Conservation (phyloP, 2,113 vertebrate genomes). For the Mungos mungo region DNA sequence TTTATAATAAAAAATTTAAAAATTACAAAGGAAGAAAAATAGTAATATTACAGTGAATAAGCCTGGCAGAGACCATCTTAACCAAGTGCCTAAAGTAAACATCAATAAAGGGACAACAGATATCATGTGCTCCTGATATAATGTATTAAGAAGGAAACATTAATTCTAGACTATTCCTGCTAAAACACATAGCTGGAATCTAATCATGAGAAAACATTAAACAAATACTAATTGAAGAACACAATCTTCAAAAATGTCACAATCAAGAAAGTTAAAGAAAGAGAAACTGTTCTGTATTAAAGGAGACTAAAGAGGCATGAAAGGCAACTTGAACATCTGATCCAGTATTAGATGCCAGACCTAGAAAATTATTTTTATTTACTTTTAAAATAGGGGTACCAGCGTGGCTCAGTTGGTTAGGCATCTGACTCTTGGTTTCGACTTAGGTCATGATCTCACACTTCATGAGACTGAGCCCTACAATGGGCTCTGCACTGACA, state of each 20-base stretch:
- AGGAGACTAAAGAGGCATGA: background rate
- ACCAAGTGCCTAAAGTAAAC: background rate
- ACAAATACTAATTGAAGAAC: background rate
- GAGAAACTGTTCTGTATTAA: background rate
- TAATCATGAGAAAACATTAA: constrained; percentile 17
- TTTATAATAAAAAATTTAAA: no score
- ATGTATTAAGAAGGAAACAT: background rate
- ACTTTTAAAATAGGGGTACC: background rate
- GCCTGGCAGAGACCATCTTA: background rate
- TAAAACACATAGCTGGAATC: background rate
- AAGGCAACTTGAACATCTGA: background rate
- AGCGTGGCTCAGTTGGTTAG: no score
- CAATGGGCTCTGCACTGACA: no score
- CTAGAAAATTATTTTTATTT: background rate
- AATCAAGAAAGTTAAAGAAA: constrained; percentile 8
- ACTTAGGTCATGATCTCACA: no score
- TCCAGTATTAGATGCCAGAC: background rate
- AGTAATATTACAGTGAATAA: background rate
- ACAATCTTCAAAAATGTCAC: constrained; percentile 28
- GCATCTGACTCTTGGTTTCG: no score
- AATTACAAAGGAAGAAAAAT: background rate
- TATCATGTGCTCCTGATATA: background rate
- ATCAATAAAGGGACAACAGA: background rate
- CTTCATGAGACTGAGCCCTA: no score
- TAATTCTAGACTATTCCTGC: background rate